Base-by-base conservation (phyloP, 2,113 vertebrate genomes). In the Bambusicola thoracicus region DNA sequence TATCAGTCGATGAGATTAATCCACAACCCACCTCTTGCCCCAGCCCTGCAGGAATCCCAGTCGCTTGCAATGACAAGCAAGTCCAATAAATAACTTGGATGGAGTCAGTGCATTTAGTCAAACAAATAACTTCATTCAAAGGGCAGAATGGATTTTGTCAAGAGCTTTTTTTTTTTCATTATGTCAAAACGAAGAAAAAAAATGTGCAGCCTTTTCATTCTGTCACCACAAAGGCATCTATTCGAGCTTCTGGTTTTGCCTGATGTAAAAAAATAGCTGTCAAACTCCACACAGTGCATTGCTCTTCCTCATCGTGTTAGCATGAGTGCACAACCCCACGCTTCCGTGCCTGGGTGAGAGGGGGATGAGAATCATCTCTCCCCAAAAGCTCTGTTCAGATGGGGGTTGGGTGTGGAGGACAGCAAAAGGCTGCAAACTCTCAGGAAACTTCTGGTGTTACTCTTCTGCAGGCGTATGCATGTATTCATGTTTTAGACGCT, bases 81-180 rank as follows among this genome's bases (percentile, higher is more conserved):
- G 74, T n/a, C 84, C 94, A 91, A 90, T 94, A 93, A 96, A 93
- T 93, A 95, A 94, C 93, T 93, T 89, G 91, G 91, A 96, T 68
- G 76, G 90, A 95, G 93, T 84, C 91, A 90, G 73, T 94, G 91
- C 85, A 85, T 97, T 96, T 96, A 95, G 95, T 92, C 95, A 95
- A 97, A 96, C 89, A 97, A 97, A 96, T 96, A 96, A 97, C 95
- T 97, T 97, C 92, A 96, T 97, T 95, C 90, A 91, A 94, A 96
- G 94, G 92, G 85, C 87, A 97, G 93, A 95, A 97, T 95, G 96
- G 91, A 92, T 97, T 97, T 97, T 96, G 95, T 97, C 95, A 96
- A 95, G 93, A 93, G 93, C 92, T 41, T 95, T 96, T 97, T 95
- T 96, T 97, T 53, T 91, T 94, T 97, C 94, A 96, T 95, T 92